A percentile compares a stretch with the other conserved stretches of the same genome.
Conservation (phyloP, 2,797 vertebrate species). For the Takifugu rubripes region DNA sequence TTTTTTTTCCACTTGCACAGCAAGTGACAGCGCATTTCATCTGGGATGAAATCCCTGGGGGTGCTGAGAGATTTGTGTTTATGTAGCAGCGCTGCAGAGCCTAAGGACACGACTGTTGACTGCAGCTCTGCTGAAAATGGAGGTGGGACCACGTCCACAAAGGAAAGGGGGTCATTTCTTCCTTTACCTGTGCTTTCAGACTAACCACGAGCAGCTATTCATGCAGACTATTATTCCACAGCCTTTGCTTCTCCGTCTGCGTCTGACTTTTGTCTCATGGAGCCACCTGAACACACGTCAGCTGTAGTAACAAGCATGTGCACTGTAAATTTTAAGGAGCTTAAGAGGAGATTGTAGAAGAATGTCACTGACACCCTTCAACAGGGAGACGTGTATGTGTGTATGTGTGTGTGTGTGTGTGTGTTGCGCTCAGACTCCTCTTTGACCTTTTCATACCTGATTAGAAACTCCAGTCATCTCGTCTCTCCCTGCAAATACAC, state of each 20-base stretch:
- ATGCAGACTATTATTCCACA: background rate
- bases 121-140: slow-evolving; percentile 42
- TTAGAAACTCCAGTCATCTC: slow-evolving; percentile 57
- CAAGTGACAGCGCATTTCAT: slow-evolving; percentile 67
- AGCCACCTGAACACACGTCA: background rate
- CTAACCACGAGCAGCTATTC: slow-evolving; percentile 5
- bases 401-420: background rate
- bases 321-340: slow-evolving; percentile 54
- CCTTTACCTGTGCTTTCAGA: background rate
- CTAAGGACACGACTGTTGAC: slow-evolving; percentile 62
- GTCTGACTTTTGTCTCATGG: background rate
- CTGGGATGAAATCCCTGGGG: slow-evolving; percentile 60
- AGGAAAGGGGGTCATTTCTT: slow-evolving; percentile 10
- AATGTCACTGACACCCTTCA: slow-evolving; percentile 50
- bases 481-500: slow-evolving; percentile 37
- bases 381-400: slow-evolving; percentile 16
- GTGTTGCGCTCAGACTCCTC: slow-evolving; percentile 30
- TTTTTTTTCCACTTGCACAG: slow-evolving; percentile 69
- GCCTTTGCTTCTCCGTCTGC: background rate
- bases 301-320: slow-evolving; percentile 22
- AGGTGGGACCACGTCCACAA: slow-evolving; percentile 28
- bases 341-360: slow-evolving; percentile 53
- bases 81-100: slow-evolving; percentile 50
- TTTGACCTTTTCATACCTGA: slow-evolving; percentile 60
- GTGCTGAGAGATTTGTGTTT: slow-evolving; percentile 67